Base-by-base conservation (phyloP, 2,797 vertebrate genomes). In the Sebastolobus altivelis region DNA sequence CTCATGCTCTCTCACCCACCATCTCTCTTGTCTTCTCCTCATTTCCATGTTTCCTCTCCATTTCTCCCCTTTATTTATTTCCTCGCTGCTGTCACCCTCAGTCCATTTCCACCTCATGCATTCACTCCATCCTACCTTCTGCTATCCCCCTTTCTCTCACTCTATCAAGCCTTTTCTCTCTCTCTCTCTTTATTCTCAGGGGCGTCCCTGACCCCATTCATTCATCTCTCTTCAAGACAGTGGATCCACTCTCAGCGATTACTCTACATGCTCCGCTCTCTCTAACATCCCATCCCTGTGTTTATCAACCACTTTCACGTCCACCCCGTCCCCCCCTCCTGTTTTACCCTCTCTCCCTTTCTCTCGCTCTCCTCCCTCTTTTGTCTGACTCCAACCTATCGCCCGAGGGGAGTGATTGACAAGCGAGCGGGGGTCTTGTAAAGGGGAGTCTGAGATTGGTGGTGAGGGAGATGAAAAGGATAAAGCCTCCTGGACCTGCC, bases 131-230 rank as follows among this genome's bases (percentile, higher is more conserved):
- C 79, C 65, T 37, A 52, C 66, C 76, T 77, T 85, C 62, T 77
- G 62, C 63, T 77, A 75, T 74, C 83, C 52, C 27, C 16, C 46
- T 74, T 65, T 52, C 60, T 69, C 54, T 87, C 82, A 59, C 79
- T 77, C 86, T 66, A 65, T 83, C 74, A 58, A 80, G 31, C 62
- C 74, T 7, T 27, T 71, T 77, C 58, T 76, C 63, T 43, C 62
- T 65, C 67, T 79, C 52, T 43, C 56, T 81, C 60, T 87, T 82
- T 86, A 88, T 91, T 95, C 95, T 94, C 94, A 84, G 79, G 94
- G 93, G 94, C 84, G 77, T 89, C 88, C 90, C 94, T 95, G 95
- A 95, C 95, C 95, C 86, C 93, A 95, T 96, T 95, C 95, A 95
- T 95, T 95, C 94, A 90, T 88, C 87, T 81, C 79, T 84, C 75